Percentiles rank a stretch among this genome's conserved stretches.
These are phyloP conservation scores for Ectemnius continuus DNA, from an alignment of 2,888 invertebrate species.

Conservation along the genomic window DNA sequence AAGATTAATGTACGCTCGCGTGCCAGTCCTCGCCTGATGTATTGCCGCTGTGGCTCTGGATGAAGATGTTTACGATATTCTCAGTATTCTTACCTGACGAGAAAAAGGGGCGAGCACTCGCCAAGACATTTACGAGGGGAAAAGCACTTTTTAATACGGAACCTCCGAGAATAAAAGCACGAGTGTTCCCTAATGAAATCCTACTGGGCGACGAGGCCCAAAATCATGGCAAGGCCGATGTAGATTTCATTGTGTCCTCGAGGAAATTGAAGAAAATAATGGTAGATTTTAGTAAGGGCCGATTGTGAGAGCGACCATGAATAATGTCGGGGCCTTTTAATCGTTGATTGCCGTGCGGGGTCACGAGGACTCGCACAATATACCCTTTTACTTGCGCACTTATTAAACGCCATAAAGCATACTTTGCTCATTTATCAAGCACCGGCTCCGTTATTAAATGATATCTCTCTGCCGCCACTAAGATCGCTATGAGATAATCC, in stretches of 20 bases:
- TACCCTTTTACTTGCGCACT: no score
- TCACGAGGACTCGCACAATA: no score
- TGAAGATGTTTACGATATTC: constrained; percentile 46
- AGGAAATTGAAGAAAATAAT: no score
- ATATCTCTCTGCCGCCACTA: no score
- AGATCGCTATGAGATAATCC: background rate
- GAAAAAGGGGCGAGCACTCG: background rate
- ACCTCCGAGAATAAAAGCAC: background rate
- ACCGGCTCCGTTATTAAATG: no score
- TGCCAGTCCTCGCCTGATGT: constrained; percentile 23
- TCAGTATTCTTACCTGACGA: constrained; percentile 26
- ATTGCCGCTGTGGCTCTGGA: constrained; percentile 26
- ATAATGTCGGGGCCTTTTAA: no score
- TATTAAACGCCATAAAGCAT: no score
- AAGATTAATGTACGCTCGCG: constrained; percentile 46
- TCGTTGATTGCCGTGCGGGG: no score
- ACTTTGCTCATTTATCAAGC: no score
- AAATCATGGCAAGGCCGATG: background rate
- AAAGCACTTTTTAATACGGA: constrained; percentile 2
- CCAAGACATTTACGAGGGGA: background rate
- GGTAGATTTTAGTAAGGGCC: no score
- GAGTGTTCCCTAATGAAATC: constrained; percentile 3
- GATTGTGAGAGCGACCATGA: no score
- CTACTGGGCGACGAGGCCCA: background rate
- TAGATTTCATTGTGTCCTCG: background rate